These are phyloP conservation scores for Danaus plexippus DNA, from an alignment of 1,140 invertebrate species.

Conservation along the genomic window DNA sequence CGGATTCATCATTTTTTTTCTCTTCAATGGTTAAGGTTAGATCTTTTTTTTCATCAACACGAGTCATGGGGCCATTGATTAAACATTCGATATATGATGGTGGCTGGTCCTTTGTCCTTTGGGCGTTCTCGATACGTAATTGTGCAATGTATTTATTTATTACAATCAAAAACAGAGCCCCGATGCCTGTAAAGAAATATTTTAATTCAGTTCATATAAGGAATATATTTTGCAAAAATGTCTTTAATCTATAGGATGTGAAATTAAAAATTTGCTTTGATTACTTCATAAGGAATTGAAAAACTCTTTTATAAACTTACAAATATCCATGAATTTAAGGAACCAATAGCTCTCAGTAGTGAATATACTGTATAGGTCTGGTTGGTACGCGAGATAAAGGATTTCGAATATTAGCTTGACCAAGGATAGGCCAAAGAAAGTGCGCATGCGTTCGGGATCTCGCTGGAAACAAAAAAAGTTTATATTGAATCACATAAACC, in stretches of 20 bases:
- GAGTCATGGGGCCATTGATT: conserved; percentile 19
- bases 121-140: conserved; percentile 24
- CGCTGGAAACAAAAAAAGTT: conserved; percentile 28
- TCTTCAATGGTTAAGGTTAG: conserved; percentile 12
- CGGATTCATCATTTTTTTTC: conserved; percentile 13
- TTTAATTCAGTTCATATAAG: too few species aligned
- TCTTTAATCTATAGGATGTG: too few species aligned
- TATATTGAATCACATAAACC: too few species aligned
- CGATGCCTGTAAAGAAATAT: conserved; percentile 30
- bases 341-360: conserved; percentile 30
- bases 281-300: too few species aligned
- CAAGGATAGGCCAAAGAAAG: conserved; percentile 41
- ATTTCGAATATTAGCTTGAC: conserved; percentile 41
- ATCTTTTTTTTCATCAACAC: conserved; percentile 17
- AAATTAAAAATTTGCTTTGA: too few species aligned
- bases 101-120: conserved; percentile 29
- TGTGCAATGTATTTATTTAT: conserved; percentile 37
- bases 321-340: conserved; percentile 37
- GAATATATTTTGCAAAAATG: too few species aligned
- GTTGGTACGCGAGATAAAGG: conserved; percentile 39
- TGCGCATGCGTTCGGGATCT: conserved; percentile 44
- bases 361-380: conserved; percentile 20
- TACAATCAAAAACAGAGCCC: conserved; percentile 28
- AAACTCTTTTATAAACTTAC: conserved; percentile 28
- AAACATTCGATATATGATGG: conserved; percentile 47